These are phyloP conservation scores for Moxostoma hubbsi DNA, from an alignment of 2,797 vertebrate genomes.

Conservation along the genomic window DNA sequence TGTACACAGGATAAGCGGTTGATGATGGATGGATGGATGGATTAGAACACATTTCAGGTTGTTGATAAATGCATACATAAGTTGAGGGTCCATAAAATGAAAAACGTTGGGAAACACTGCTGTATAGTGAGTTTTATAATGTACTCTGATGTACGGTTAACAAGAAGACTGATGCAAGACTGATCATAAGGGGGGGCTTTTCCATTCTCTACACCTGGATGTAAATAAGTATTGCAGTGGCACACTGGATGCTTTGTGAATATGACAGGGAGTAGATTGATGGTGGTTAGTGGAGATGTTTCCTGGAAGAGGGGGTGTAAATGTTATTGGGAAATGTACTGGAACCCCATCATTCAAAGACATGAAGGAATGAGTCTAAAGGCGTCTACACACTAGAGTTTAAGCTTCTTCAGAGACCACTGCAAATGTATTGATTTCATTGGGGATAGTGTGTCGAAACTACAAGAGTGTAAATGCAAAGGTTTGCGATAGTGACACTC, in stretches of 20 bases:
- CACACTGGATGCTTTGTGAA: not conserved
- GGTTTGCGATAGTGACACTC: no score
- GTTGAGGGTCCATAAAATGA: no score
- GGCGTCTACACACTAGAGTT: no score
- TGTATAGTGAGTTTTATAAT: not conserved
- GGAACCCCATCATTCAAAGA: constrained; percentile 1
- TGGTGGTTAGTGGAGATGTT: constrained; percentile 7
- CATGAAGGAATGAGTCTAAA: not conserved
- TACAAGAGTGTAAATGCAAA: no score
- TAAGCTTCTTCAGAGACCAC: no score
- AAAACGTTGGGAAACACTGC: not conserved
- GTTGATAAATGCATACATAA: no score
- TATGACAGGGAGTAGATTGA: not conserved
- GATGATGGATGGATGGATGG: no score
- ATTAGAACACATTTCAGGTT: no score
- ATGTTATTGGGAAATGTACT: not conserved
- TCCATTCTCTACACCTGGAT: not conserved
- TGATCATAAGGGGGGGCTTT: constrained; percentile 1
- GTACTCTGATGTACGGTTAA: not conserved
- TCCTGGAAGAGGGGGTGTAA: not conserved
- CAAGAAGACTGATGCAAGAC: not conserved
- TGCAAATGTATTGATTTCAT: no score
- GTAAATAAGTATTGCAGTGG: not conserved
- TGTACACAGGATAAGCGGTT: no score
- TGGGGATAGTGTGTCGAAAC: no score